Base-by-base conservation (phyloP, 2,113 vertebrate species). In the Benitochromis conjunctus region DNA sequence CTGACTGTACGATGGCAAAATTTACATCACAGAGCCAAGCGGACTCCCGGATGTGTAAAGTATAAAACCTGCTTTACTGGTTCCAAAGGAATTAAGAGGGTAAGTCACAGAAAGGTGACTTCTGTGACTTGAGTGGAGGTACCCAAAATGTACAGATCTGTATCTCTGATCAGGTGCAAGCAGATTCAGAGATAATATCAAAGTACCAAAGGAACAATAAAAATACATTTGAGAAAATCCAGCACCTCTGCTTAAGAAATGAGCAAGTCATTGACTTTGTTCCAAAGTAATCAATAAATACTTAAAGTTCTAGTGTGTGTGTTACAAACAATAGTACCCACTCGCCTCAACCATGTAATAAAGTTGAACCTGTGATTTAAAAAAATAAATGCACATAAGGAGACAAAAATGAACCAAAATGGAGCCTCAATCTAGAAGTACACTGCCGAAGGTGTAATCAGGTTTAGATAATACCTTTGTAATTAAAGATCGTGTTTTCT, bases 1-100 rank as follows among this genome's bases (percentile, higher is more conserved):
- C 6, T 38, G 2, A 64, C 60, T 7, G 4, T 19, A 10, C 0
- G 1, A 5, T 0, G 1, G 34, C 34, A 38, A 36, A 38, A 64
- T 38, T 64, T 38, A 64, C 34, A 64, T 38, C 19, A 64, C 34
- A 64, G 60, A 64, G 34, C 60, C 60, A 64, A 64, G 34, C 3
- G 2, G 60, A 64, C 34, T 38, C 19, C 60, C 19, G 34, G 34
- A 64, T 21, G 34, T 21, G 60, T 64, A 38, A 38, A 64, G 31
- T n/a, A 64, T 64, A 64, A 64, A n/a, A 66, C 11, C 60, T 66
- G 19, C 62, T 38, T 43, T 69, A 38, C 64, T 69, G 36, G 12
- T 41, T 69, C n/a, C 64, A 43, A 1, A 43, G 38, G 3, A 69
- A 69, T 43, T 69, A 69, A 16, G 36, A 69, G 38, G n/a, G 64